These are phyloP conservation scores for Leptogaster cylindrica DNA, from an alignment of 2,888 invertebrate genomes.

Conservation along the genomic window DNA sequence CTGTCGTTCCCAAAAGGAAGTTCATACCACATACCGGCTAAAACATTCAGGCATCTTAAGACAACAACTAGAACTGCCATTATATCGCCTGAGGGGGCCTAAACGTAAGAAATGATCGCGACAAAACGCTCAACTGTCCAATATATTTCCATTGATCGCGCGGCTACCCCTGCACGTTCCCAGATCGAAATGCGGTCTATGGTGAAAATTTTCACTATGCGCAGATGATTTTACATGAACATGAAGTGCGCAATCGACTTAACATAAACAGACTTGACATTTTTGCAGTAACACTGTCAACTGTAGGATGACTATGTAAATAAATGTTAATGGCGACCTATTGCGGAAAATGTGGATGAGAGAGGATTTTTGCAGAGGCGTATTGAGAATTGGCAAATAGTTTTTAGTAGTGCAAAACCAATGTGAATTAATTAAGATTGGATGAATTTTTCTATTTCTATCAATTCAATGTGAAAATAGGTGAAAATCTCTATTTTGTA, in stretches of 20 bases:
- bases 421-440: constrained; percentile 22
- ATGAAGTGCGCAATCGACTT: constrained; percentile 36
- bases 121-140: constrained; percentile 34
- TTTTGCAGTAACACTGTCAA: constrained; percentile 30
- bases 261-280: constrained; percentile 36
- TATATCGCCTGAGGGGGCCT: constrained; percentile 14
- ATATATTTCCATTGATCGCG: constrained; percentile 34
- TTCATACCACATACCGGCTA: neutral
- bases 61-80: constrained; percentile 16
- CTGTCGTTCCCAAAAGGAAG: constrained; percentile 31
- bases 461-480: neutral
- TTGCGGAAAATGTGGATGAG: constrained; percentile 17
- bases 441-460: neutral
- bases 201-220: constrained; percentile 20
- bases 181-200: neutral
- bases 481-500: neutral
- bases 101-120: constrained; percentile 26
- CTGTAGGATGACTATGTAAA: constrained; percentile 34
- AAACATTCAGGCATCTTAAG: neutral
- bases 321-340: constrained; percentile 37
- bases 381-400: neutral
- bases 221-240: constrained; percentile 34
- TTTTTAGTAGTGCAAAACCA: constrained; percentile 5
- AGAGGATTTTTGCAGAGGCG: neutral
- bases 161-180: neutral